Evolutionary conservation across 2,113 vertebrate genomes (phyloP).

Genomic region (Aplodontia rufa): DNA sequence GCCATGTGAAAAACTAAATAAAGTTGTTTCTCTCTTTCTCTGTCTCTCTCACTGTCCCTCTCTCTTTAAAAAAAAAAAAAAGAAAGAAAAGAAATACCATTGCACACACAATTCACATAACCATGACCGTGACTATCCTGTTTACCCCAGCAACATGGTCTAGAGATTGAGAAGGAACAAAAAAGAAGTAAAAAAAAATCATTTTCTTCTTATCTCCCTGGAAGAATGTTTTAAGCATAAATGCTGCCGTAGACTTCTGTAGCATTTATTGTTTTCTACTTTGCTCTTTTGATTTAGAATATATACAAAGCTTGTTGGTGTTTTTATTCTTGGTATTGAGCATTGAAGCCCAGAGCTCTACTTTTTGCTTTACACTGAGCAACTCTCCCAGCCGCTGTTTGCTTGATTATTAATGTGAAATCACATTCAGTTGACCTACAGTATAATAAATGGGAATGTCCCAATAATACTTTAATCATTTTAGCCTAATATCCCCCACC

Average conservation of each 20-base stretch:
- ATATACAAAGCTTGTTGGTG: not conserved
- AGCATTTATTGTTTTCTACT: not conserved
- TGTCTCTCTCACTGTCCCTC: too few relatives aligned
- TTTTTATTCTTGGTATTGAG: not conserved
- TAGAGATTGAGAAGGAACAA: conserved; percentile 18
- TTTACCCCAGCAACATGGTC: not conserved
- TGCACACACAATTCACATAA: not conserved
- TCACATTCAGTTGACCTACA: not conserved
- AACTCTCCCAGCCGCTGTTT: not conserved
- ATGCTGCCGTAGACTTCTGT: too few relatives aligned
- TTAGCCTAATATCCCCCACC: not conserved
- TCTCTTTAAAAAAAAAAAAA: too few relatives aligned
- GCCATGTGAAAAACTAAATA: too few relatives aligned
- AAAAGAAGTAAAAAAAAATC: too few relatives aligned
- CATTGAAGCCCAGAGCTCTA: not conserved
- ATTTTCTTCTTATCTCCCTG: not conserved
- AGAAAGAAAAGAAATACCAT: not conserved
- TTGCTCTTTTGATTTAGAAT: conserved; percentile 17
- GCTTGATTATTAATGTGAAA: conserved; percentile 25
- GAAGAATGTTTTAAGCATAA: too few relatives aligned
- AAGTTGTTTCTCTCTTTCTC: too few relatives aligned
- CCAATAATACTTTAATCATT: conserved; percentile 6
- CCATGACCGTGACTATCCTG: not conserved
- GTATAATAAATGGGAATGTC: not conserved
- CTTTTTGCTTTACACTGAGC: not conserved